Conservation (phyloP, 2,113 vertebrate species). For the Apistogramma diplotaenia region DNA sequence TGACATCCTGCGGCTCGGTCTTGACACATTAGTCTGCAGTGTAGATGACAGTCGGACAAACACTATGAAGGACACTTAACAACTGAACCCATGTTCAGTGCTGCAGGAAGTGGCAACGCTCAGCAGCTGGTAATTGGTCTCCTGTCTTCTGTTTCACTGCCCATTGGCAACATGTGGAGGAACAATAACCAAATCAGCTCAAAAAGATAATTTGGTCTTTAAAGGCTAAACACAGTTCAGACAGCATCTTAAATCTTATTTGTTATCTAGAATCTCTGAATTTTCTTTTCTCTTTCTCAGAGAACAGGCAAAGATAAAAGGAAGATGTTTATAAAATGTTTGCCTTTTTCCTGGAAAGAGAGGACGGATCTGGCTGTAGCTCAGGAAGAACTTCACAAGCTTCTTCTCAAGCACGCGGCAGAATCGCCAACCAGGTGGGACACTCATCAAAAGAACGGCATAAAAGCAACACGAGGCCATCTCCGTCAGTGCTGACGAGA, state of each 20-base stretch:
- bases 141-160: not conserved
- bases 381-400: not conserved
- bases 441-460: not conserved
- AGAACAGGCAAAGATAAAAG: not conserved
- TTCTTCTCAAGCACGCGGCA: not conserved
- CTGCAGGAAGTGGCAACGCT: not conserved
- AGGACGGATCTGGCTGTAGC: not conserved
- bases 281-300: not conserved
- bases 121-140: not conserved
- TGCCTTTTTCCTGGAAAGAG: not conserved
- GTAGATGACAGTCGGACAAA: slow-evolving; percentile 11
- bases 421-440: slow-evolving; percentile 4
- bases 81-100: not conserved
- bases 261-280: not conserved
- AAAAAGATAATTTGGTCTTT: not conserved
- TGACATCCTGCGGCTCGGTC: not conserved
- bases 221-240: not conserved
- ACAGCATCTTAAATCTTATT: not conserved
- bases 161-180: not conserved
- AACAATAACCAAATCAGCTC: not conserved
- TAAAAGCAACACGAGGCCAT: slow-evolving; percentile 22
- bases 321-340: not conserved
- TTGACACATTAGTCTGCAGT: not conserved
- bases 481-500: slow-evolving; percentile 1
- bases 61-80: not conserved